A percentile compares a stretch with the other conserved stretches of the same genome.
Conservation (phyloP, 2,797 vertebrate genomes). For the Pampus argenteus region DNA sequence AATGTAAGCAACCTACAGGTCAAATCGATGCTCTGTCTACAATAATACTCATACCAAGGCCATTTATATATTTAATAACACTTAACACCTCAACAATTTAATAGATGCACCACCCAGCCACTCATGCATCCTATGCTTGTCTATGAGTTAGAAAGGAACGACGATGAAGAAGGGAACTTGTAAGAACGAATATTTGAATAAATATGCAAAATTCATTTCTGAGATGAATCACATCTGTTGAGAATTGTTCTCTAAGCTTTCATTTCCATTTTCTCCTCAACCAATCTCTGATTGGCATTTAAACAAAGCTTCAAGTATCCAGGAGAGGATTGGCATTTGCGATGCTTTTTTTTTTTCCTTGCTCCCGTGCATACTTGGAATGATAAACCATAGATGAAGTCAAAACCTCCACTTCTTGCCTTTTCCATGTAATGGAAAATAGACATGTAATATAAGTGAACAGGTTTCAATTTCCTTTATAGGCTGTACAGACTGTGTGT, state of each 20-base stretch:
- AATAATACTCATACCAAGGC: constrained; percentile 62
- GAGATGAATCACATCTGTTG: constrained; percentile 61
- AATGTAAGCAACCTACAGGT: constrained; percentile 74
- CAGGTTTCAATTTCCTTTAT: constrained; percentile 4
- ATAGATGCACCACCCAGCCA: neutral
- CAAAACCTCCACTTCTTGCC: neutral
- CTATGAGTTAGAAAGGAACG: constrained; percentile 20
- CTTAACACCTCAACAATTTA: constrained; percentile 29
- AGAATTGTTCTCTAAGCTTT: constrained; percentile 57
- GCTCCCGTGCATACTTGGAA: constrained; percentile 50
- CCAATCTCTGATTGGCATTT: constrained; percentile 70
- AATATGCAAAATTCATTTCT: constrained; percentile 47
- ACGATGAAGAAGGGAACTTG: constrained; percentile 30
- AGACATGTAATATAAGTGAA: constrained; percentile 17
- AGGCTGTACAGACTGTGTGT: neutral
- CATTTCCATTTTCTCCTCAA: constrained; percentile 64
- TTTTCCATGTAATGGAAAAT: constrained; percentile 2
- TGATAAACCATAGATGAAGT: constrained; percentile 30
- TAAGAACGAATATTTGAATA: constrained; percentile 48
- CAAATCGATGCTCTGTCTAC: constrained; percentile 71
- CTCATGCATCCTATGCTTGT: neutral
- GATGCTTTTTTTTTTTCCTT: constrained; percentile 36
- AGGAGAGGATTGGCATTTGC: constrained; percentile 63
- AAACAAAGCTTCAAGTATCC: constrained; percentile 64
- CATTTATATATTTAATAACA: constrained; percentile 58